Evolutionary conservation across 2,888 invertebrate species (phyloP).

Genomic region (Yponomeuta plumbellus): DNA sequence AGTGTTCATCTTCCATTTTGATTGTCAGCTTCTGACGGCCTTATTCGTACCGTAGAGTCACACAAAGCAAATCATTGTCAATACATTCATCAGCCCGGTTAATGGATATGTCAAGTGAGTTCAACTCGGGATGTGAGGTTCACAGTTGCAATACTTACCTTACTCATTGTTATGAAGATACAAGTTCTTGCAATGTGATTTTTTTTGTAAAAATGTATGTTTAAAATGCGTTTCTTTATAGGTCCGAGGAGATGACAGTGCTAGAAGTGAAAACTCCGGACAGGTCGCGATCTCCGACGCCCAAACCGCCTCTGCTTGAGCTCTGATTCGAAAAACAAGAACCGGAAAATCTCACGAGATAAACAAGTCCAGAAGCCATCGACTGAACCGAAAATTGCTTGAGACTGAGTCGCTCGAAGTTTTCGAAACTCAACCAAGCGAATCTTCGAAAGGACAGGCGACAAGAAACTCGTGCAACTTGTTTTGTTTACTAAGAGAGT

Average conservation of each 20-base stretch:
- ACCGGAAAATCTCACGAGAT: not conserved
- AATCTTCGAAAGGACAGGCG: too few relatives aligned
- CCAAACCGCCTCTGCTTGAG: conserved; percentile 59
- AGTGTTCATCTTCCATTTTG: not conserved
- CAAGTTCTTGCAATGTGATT: not conserved
- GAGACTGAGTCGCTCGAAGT: too few relatives aligned
- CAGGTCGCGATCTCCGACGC: conserved; percentile 53
- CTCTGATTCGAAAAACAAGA: conserved; percentile 36
- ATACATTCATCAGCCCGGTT: not conserved
- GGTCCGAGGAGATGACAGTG: conserved; percentile 69
- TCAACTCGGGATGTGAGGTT: not conserved
- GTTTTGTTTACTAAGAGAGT: too few relatives aligned
- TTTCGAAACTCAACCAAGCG: too few relatives aligned
- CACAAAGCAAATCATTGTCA: conserved; percentile 4
- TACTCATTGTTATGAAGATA: not conserved
- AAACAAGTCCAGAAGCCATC: too few relatives aligned
- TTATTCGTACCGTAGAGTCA: not conserved
- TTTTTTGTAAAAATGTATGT: not conserved
- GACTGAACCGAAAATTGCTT: too few relatives aligned
- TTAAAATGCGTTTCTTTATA: conserved; percentile 34
- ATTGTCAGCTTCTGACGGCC: conserved; percentile 4
- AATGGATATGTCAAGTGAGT: conserved; percentile 7
- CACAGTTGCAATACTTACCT: not conserved
- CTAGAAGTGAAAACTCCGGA: conserved; percentile 52
- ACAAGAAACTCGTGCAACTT: too few relatives aligned